Percentiles rank a stretch among this genome's conserved stretches.
These are phyloP conservation scores for Aphodius granarius DNA, from an alignment of 2,888 invertebrate species.

Conservation along the genomic window DNA sequence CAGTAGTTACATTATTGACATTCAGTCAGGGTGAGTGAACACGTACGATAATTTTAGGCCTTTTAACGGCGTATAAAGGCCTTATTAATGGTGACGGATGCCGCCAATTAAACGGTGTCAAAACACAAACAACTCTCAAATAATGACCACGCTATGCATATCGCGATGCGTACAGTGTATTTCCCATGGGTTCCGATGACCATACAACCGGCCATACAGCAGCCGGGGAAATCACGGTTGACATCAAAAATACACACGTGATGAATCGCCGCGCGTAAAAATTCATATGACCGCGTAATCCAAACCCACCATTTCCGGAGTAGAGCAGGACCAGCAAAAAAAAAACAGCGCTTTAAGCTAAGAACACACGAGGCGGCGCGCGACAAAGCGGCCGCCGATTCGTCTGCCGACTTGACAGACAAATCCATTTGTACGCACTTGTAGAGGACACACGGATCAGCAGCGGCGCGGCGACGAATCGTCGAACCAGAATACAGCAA, in stretches of 20 bases:
- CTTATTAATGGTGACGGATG: neutral
- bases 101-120: neutral
- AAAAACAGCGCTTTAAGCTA: neutral
- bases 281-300: neutral
- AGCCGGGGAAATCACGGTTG: neutral
- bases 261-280: neutral
- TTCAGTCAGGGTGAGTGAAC: neutral
- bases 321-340: neutral
- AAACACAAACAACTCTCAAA: neutral
- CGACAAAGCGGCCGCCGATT: too few relatives aligned
- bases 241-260: neutral
- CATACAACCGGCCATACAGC: neutral
- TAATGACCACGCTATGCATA: neutral
- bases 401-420: too few relatives aligned
- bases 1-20: neutral
- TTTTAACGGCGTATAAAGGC: neutral
- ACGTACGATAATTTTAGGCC: neutral
- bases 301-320: neutral
- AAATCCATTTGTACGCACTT: too few relatives aligned
- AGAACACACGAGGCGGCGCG: too few relatives aligned
- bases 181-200: neutral
- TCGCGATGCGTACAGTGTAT: neutral
- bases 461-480: too few relatives aligned
- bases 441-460: too few relatives aligned
- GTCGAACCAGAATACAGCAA: too few relatives aligned